Base-by-base conservation (phyloP, 2,888 invertebrate genomes). In the Pseudococcus jackbeardsleyi region DNA sequence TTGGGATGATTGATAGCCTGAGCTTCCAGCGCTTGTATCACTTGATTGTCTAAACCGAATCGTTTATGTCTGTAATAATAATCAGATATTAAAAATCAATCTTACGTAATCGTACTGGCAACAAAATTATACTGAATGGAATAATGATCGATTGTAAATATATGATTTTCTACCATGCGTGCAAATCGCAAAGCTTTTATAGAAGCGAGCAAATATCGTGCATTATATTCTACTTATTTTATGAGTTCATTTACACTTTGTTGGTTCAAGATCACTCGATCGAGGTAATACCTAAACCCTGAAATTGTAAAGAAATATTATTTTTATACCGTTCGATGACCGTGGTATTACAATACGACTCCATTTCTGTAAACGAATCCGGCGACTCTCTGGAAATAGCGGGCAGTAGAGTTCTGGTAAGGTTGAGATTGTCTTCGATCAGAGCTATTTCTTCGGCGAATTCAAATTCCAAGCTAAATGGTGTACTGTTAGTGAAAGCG, bases 41-140 rank as follows among this genome's bases (percentile, higher is more conserved):
- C 92, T 89, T 94, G 94, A 22, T 94, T 94, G 91, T 97, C 96
- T 84, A 97, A 92, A 0, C 95, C 94, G 91, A 96, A 97, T 39
- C 96, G 96, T 26, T 96, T 96, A 0, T 94, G 93, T 6, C 94
- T 91, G 82, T 93, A 82, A 82, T 19, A 82, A 15, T 77, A 77
- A 39, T 42, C 15, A 17, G 5, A 6, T n/a, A 17, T n/a, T 50
- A 50, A 6, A 54, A n/a, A 54, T 54, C n/a, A n/a, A 54, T 15
- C 11, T 3, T 4, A 54, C 54, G 54, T n/a, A 54, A 54, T 54
- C 54, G 54, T n/a, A 54, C 0, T 1, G 50, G 26, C 26, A 33
- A 33, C 42, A 54, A 54, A 0, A 54, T n/a, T 54, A 33, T 12
- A 12, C 48, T 15, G 48, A 4, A 42, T 42, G 6, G 48, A 54